Evolutionary conservation across 2,888 invertebrate species (phyloP), one percentile per base, ranked within the genome.

Genomic region (Ophion costatus): DNA sequence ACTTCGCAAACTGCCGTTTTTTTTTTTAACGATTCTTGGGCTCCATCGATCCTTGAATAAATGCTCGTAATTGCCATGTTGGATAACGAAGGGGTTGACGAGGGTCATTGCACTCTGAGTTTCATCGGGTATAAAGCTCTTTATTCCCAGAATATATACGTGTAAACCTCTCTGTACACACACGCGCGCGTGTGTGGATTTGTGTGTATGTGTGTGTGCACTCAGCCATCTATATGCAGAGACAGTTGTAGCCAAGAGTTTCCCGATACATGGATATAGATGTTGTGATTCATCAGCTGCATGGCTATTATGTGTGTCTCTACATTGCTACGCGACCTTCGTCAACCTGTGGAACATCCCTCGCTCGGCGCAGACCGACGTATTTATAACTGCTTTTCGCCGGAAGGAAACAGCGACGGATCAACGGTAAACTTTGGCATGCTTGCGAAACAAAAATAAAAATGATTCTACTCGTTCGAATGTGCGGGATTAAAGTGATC

Each of bases 281-380:
- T 76, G 61, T 61, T 79, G 79, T 56, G 82, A 79, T 79, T 84
- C 78, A 80, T 84, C 84, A 79, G 79, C 78, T 79, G 81, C 77
- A 74, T 74, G 29, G 45, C 78, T 83, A 67, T 74, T 73, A 42
- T 73, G 61, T 63, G 42, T 63, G 45, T 29, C 63, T 63, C 22
- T 63, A 74, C 64, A 74, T 81, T 69, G 69, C 80, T 82, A 14
- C 66, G 61, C 75, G 59, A 79, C 82, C 82, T 82, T 82, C 69
- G 82, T 84, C 84, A 84, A 84, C 84, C 84, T 82, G 84, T 84
- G 84, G 84, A 84, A 79, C 84, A 84, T 73, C n/a, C 70, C 84
- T 42, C 77, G 45, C 74, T 57, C 78, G n/a, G 56, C n/a, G 22
- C 7, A 38, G 33, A 66, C 56, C 57, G 38, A 64, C 61, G 64